Conservation (phyloP, 2,797 vertebrate genomes). For the Microctenopoma stevenorrisi region DNA sequence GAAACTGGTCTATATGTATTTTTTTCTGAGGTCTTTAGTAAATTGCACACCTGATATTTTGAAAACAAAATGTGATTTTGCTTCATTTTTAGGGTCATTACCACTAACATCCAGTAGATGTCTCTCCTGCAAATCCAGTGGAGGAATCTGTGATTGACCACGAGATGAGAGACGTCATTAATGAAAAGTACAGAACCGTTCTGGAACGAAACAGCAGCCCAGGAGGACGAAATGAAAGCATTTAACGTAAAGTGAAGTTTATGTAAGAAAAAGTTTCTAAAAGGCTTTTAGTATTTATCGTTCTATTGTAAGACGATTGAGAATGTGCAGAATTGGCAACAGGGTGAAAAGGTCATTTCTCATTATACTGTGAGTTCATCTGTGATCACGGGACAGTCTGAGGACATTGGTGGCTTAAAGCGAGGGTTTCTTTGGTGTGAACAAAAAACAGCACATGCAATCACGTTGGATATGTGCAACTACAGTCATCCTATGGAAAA, state of each 20-base stretch:
- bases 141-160: background rate
- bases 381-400: constrained; percentile 23
- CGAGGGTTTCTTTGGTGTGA: background rate
- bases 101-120: constrained; percentile 43
- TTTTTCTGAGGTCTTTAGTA: background rate
- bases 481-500: no score
- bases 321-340: constrained; percentile 39
- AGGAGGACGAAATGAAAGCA: background rate
- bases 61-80: background rate
- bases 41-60: background rate
- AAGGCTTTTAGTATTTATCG: constrained; percentile 10
- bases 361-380: constrained; percentile 39
- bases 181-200: background rate
- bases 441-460: background rate
- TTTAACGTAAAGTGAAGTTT: background rate
- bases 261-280: background rate
- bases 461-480: no score
- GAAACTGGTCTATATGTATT: background rate
- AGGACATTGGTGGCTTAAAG: background rate
- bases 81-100: background rate
- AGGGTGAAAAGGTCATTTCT: constrained; percentile 62
- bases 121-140: constrained; percentile 4
- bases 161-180: background rate
- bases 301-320: constrained; percentile 24
- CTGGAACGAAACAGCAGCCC: background rate